Base-by-base conservation (phyloP, 2,113 vertebrate species). In the Jaculus jaculus region DNA sequence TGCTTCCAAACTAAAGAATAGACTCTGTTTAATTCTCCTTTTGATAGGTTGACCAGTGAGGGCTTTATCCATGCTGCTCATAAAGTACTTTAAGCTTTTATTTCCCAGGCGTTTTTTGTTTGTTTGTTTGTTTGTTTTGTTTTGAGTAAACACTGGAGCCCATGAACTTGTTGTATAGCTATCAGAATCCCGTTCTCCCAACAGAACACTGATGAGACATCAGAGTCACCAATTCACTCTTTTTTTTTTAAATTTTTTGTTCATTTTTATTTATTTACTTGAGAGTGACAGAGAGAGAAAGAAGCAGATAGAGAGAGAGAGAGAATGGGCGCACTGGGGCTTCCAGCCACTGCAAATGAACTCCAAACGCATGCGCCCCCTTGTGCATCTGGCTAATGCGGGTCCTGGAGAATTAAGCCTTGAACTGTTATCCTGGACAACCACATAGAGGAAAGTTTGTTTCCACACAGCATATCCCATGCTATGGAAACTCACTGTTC, bases 151-250 rank as follows among this genome's bases (percentile, higher is more conserved):
- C 65, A 30, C 7, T 63, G 39, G 30, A 81, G 63, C 34, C 60
- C 24, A 73, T 84, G 65, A 75, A 32, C 63, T 94, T 90, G n/a
- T 69, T 89, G 81, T 77, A 79, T 42, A 86, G 30, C 65, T n/a
- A 0, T 84, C 75, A 51, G 47, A 87, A 68, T 74, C 78, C n/a
- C 4, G 0, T 80, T 89, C 30, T 86, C 68, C 42, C n/a, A 69
- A n/a, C 15, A 5, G 79, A 58, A 85, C 61, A 84, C 20, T 80
- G 61, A 81, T 73, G 92, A 84, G 81, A 42, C 80, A 37, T 69
- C 93, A 18, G 89, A 61, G 71, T 82, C 16, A 11, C 84, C 69
- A 9, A 26, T 86, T 82, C 51, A 7, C 30, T 72, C 84, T 87
- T 61, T 86, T n/a, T n/a, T n/a, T n/a, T n/a, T n/a, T n/a, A n/a